Base-by-base conservation (phyloP, 2,113 vertebrate genomes). In the Phyllostomus hastatus region DNA sequence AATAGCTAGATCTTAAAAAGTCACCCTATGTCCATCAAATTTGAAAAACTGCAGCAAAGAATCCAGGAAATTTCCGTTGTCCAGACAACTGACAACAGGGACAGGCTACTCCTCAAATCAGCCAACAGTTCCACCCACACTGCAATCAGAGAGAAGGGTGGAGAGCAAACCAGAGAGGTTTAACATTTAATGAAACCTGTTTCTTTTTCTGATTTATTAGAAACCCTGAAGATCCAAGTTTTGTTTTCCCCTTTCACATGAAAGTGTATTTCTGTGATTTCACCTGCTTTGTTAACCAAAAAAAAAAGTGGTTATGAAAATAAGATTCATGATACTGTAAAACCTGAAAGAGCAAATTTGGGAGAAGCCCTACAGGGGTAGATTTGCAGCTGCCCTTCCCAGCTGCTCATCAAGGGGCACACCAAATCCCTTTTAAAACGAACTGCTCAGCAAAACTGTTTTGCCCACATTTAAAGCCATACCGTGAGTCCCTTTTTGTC, bases 21-120 rank as follows among this genome's bases (percentile, higher is more conserved):
- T 88, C 87, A 76, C 75, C 84, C 12, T 61, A 88, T 90, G 80
- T 78, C 83, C 59, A 69, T 35, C 75, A 70, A 57, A 75, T 94
- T n/a, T 84, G 67, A 86, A 93, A 84, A 93, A 80, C 61, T 57
- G 67, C 83, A 83, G 69, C 38, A 84, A 87, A 87, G 70, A 84
- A 95, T 78, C 46, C 11, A 57, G 69, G 75, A 93, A 91, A 90
- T 95, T 70, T 95, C 95, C 92, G 80, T 12, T 90, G 24, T 90
- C 90, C 91, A 41, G 69, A 95, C 64, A 90, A 89, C 22, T 35
- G 83, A 57, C 75, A 43, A 76, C 78, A 52, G 81, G 79, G 90
- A 85, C 1, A 78, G 75, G 66, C 88, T 86, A 86, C 50, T 92
- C 76, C n/a, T 26, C 6, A 35, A 4, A 16, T 64, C 31, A 48